Evolutionary conservation across 2,888 invertebrate species (phyloP).

Genomic region (Rutpela maculata): DNA sequence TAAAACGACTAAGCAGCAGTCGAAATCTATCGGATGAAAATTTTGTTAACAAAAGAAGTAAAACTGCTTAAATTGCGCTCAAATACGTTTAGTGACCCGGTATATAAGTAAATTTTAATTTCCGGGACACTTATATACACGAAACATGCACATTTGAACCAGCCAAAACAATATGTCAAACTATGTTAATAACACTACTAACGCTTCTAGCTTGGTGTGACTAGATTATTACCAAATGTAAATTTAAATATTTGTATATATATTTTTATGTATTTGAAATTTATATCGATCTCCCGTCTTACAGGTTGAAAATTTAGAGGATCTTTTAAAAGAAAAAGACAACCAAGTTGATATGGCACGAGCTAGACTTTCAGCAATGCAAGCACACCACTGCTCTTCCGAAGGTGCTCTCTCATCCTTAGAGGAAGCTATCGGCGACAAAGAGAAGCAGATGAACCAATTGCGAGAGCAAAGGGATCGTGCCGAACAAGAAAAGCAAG

Average conservation of each 20-base stretch:
- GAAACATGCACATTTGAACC: not conserved
- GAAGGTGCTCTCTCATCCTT: conserved; percentile 94
- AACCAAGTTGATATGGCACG: conserved; percentile 97
- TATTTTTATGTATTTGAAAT: too few species aligned
- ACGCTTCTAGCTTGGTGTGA: not conserved
- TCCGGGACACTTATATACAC: too few species aligned
- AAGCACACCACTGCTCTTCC: conserved; percentile 94
- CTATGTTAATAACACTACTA: not conserved
- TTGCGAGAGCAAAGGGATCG: conserved; percentile 95
- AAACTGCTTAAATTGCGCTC: too few species aligned
- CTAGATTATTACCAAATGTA: not conserved
- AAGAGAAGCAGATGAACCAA: conserved; percentile 97
- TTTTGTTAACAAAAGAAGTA: too few species aligned
- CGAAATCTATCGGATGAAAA: too few species aligned
- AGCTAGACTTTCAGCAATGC: conserved; percentile 92
- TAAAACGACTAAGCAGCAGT: too few species aligned
- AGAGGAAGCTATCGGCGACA: conserved; percentile 96
- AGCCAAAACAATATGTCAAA: too few species aligned
- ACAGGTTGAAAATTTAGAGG: conserved; percentile 98
- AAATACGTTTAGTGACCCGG: too few species aligned
- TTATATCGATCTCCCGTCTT: conserved; percentile 5
- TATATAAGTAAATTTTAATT: too few species aligned
- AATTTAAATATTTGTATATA: not conserved
- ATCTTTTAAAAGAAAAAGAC: conserved; percentile 97
- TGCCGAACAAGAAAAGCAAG: conserved; percentile 96